Conservation (phyloP, 2,888 invertebrate genomes). For the Nephrotoma guestfalica region DNA sequence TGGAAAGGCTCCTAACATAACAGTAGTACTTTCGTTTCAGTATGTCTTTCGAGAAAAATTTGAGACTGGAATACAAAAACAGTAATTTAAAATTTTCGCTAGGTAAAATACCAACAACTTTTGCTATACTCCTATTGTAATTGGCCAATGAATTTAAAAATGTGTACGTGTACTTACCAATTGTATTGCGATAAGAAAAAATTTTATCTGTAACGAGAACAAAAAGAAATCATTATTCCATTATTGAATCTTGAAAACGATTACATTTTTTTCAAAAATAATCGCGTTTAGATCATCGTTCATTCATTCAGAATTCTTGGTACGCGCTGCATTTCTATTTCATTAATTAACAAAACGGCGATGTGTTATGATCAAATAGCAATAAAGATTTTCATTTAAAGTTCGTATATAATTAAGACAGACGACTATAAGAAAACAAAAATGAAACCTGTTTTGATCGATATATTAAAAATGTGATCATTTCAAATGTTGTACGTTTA, state of each 20-base stretch:
- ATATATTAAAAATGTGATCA: neutral
- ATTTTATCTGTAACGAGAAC: neutral
- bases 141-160: neutral
- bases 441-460: neutral
- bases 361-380: neutral
- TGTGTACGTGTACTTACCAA: neutral
- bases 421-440: neutral
- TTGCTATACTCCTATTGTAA: neutral
- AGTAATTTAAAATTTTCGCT: too few species aligned
- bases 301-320: neutral
- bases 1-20: too few species aligned
- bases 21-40: too few species aligned
- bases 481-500: neutral
- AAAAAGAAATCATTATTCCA: neutral
- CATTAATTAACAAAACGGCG: neutral
- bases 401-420: neutral
- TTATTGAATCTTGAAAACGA: too few species aligned
- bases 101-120: too few species aligned
- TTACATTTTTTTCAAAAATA: neutral
- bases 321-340: neutral
- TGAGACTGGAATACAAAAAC: too few species aligned
- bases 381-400: neutral
- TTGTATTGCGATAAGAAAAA: neutral
- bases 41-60: too few species aligned
- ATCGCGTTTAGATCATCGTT: neutral